phyloP scores from a whole-genome alignment of 2,113 vertebrate genomes.

The Uropsilus gracilis region DNA sequence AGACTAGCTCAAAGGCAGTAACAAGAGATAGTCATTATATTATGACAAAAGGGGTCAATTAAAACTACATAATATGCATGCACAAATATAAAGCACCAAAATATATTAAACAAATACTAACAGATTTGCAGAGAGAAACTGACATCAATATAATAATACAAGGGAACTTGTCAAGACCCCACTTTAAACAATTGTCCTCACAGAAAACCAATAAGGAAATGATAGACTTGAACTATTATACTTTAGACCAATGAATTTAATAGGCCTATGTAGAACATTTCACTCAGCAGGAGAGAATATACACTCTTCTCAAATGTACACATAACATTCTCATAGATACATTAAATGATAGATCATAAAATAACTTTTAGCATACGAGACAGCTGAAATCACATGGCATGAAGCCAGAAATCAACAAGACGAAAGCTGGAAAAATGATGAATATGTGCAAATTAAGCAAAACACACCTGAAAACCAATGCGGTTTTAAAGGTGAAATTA shows the following conservation, averaged over 20 bases:
- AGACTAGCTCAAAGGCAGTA: not conserved
- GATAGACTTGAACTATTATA: not conserved
- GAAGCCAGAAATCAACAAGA: slow-evolving; percentile 22
- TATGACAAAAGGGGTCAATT: not conserved
- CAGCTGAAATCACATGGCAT: not conserved
- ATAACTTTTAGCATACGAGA: not conserved
- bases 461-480: not conserved
- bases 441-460: not conserved
- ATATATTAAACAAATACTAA: not conserved
- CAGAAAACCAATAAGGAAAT: not conserved
- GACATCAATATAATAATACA: not conserved
- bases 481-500: not conserved
- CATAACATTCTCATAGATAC: not conserved
- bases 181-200: not conserved
- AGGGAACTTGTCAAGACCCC: not conserved
- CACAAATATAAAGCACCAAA: not conserved
- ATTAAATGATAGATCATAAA: not conserved
- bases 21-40: not conserved
- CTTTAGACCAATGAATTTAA: not conserved
- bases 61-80: not conserved
- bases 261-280: not conserved
- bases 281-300: not conserved
- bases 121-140: not conserved
- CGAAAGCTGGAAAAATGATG: not conserved
- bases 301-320: not conserved